phyloP scores from a whole-genome alignment of 2,113 vertebrate genomes.

The Ramphastos sulfuratus region DNA sequence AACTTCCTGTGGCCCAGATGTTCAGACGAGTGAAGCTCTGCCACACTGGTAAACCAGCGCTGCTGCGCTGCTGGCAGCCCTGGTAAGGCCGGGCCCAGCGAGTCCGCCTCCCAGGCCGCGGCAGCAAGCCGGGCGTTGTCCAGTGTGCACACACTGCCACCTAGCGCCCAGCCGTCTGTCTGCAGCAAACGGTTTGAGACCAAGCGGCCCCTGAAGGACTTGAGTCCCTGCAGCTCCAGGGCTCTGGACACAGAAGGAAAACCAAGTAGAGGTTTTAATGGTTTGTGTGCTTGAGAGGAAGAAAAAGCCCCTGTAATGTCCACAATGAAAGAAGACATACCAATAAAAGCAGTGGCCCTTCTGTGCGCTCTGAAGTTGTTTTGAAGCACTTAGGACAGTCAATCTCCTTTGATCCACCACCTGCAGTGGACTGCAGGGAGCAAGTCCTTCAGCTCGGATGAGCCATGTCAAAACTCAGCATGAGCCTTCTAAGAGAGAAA shows the following conservation, averaged over 20 bases:
- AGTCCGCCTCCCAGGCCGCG: background rate
- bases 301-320: background rate
- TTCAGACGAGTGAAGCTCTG: background rate
- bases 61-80: background rate
- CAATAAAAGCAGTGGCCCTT: accelerated
- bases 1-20: background rate
- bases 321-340: background rate
- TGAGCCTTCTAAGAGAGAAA: background rate
- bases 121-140: accelerated
- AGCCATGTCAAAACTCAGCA: background rate
- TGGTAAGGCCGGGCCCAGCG: accelerated
- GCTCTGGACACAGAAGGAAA: background rate
- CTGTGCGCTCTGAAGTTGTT: background rate
- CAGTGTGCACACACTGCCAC: background rate
- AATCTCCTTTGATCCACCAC: background rate
- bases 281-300: background rate
- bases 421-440: background rate
- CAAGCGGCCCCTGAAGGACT: accelerated
- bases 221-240: background rate
- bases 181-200: background rate
- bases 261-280: background rate
- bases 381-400: background rate
- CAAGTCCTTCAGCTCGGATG: background rate
- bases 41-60: background rate
- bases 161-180: background rate